These are phyloP conservation scores for Taurulus bubalis DNA, from an alignment of 2,113 vertebrate species.

Conservation along the genomic window DNA sequence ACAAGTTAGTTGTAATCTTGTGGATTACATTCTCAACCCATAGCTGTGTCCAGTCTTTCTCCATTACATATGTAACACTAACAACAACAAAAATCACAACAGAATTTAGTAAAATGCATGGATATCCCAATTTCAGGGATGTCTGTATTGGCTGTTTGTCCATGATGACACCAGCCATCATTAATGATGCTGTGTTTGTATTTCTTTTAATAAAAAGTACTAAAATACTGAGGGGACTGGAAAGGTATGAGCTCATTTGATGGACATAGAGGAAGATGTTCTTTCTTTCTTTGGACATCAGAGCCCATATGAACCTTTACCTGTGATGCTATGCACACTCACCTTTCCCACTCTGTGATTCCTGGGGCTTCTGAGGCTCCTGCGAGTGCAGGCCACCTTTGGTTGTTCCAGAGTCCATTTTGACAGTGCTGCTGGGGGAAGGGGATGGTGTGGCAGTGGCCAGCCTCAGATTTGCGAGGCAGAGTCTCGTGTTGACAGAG, in stretches of 20 bases:
- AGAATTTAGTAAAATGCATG: not conserved
- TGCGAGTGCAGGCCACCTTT: conserved; percentile 52
- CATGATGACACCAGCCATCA: not conserved
- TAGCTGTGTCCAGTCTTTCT: not conserved
- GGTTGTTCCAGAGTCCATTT: conserved; percentile 46
- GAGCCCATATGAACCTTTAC: not conserved
- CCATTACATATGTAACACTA: not conserved
- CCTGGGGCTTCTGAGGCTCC: conserved; percentile 59
- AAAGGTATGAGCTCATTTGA: not conserved
- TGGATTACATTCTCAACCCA: conserved; percentile 16
- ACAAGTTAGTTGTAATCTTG: not conserved
- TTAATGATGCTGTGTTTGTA: not conserved
- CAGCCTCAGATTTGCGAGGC: conserved; percentile 44
- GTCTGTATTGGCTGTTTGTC: not conserved
- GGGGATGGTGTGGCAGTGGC: not conserved
- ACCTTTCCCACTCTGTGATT: conserved; percentile 70
- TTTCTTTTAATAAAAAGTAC: not conserved
- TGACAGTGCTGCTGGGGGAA: conserved; percentile 37
- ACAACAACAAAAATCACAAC: not conserved
- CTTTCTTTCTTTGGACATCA: not conserved
- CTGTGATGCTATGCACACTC: conserved; percentile 42
- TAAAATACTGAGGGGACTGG: too few relatives aligned
- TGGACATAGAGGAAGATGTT: not conserved
- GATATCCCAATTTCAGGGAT: not conserved
- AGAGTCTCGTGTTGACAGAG: conserved; percentile 49